Evolutionary conservation across 2,888 invertebrate species (phyloP).

Genomic region (Leptinotarsa rubiginosa): DNA sequence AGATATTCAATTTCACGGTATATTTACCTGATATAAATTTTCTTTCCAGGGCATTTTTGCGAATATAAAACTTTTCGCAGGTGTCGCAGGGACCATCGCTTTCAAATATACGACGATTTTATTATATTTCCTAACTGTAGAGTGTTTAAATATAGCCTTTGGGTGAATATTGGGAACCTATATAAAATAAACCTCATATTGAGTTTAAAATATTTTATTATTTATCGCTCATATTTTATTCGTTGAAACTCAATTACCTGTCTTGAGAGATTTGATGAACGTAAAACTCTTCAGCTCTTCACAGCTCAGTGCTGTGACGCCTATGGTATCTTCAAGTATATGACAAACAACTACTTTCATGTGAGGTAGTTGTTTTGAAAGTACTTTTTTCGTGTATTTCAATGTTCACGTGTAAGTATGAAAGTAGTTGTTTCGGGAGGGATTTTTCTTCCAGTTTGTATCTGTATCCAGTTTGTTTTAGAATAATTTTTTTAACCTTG

Average conservation of each 20-base stretch:
- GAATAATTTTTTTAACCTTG: too few species aligned
- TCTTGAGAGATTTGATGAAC: background rate
- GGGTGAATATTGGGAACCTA: constrained; percentile 29
- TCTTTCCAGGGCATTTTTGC: constrained; percentile 49
- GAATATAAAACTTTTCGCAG: constrained; percentile 54
- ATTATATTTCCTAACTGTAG: constrained; percentile 44
- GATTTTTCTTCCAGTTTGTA: too few species aligned
- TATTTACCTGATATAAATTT: constrained; percentile 56
- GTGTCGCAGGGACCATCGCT: constrained; percentile 50
- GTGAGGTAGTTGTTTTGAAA: too few species aligned
- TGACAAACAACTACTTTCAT: too few species aligned
- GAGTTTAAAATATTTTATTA: constrained; percentile 24
- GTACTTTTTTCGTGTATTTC: too few species aligned
- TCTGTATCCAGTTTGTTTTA: too few species aligned
- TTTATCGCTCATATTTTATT: constrained; percentile 23
- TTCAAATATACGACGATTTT: constrained; percentile 48
- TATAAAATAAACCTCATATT: constrained; percentile 25
- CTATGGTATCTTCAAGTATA: too few species aligned
- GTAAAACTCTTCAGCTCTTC: background rate
- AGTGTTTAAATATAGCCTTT: constrained; percentile 38
- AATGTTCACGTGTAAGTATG: too few species aligned
- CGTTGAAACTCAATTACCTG: constrained; percentile 23
- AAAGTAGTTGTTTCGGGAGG: too few species aligned
- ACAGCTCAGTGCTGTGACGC: too few species aligned
- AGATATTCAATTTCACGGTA: constrained; percentile 57